phyloP scores from a whole-genome alignment of 2,113 vertebrate species.

The Lepidothrix coronata region DNA sequence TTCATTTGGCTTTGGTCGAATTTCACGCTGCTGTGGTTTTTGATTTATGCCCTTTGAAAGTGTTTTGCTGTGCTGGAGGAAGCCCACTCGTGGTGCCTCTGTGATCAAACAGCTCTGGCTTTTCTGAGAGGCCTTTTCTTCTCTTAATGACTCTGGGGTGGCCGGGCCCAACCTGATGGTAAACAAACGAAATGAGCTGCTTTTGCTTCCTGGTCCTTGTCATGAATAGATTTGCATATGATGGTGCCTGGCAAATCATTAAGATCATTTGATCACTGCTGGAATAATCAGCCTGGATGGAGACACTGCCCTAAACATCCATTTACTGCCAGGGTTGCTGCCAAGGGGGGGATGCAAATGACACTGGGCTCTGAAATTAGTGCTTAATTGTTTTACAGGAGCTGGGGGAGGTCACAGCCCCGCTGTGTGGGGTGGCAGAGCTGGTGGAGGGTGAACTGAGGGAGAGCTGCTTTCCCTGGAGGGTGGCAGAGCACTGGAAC shows the following conservation, averaged over 20 bases:
- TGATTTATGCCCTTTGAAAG: slow-evolving; percentile 39
- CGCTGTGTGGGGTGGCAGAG: background rate
- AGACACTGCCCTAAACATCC: background rate
- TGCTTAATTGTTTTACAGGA: background rate
- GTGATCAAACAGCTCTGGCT: slow-evolving; percentile 13
- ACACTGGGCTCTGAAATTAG: background rate
- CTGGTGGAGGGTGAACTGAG: background rate
- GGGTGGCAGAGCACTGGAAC: background rate
- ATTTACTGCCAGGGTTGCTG: background rate
- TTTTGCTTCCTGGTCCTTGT: background rate
- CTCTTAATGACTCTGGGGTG: slow-evolving; percentile 10
- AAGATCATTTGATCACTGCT: slow-evolving; percentile 40
- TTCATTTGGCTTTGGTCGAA: slow-evolving; percentile 39
- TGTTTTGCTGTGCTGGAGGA: background rate
- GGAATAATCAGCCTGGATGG: slow-evolving; percentile 10
- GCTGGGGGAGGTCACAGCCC: background rate
- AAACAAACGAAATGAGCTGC: slow-evolving; percentile 44
- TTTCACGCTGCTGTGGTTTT: slow-evolving; percentile 40
- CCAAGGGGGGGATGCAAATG: background rate
- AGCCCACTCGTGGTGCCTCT: background rate
- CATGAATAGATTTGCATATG: background rate
- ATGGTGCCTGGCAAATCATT: slow-evolving; percentile 15
- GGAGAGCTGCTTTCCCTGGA: background rate
- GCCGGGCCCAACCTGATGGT: background rate
- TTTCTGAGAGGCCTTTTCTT: background rate